A percentile compares a stretch with the other conserved stretches of the same genome.
Evolutionary conservation across 2,797 vertebrate species (phyloP).

Genomic region (Aulostomus chinensis): DNA sequence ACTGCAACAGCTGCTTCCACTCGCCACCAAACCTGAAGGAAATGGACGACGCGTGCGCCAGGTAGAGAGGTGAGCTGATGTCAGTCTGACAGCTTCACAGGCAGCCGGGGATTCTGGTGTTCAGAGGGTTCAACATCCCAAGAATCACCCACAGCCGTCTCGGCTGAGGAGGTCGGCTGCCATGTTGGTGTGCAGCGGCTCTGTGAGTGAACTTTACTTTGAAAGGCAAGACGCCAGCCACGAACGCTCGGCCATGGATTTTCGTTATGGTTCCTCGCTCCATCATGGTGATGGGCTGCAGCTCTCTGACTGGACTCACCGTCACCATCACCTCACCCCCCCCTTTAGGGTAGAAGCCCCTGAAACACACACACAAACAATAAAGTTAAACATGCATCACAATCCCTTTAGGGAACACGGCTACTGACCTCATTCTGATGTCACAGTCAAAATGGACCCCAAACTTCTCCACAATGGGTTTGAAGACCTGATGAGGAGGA

Average conservation of each 20-base stretch:
- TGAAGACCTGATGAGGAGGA: slow-evolving; percentile 88
- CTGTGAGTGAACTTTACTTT: slow-evolving; percentile 77
- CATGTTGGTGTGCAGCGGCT: not conserved
- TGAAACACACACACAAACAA: slow-evolving; percentile 51
- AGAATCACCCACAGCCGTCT: too few relatives aligned
- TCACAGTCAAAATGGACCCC: slow-evolving; percentile 91
- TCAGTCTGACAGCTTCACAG: too few relatives aligned
- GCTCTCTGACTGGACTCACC: slow-evolving; percentile 89
- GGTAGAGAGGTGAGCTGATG: too few relatives aligned
- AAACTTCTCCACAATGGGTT: slow-evolving; percentile 91
- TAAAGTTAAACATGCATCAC: too few relatives aligned
- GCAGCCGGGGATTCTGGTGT: too few relatives aligned
- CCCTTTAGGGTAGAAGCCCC: slow-evolving; percentile 96
- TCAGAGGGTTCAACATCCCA: too few relatives aligned
- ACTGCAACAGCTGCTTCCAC: too few relatives aligned
- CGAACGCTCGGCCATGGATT: slow-evolving; percentile 92
- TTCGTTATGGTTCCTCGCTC: slow-evolving; percentile 93
- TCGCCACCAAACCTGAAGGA: too few relatives aligned
- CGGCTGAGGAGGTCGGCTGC: too few relatives aligned
- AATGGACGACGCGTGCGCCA: too few relatives aligned
- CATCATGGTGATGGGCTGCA: slow-evolving; percentile 86
- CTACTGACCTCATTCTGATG: slow-evolving; percentile 90
- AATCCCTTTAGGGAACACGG: too few relatives aligned
- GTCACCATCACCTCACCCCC: slow-evolving; percentile 89
- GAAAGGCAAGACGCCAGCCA: slow-evolving; percentile 91